phyloP scores from a whole-genome alignment of 2,797 vertebrate genomes.

The Chiloscyllium punctatum region DNA sequence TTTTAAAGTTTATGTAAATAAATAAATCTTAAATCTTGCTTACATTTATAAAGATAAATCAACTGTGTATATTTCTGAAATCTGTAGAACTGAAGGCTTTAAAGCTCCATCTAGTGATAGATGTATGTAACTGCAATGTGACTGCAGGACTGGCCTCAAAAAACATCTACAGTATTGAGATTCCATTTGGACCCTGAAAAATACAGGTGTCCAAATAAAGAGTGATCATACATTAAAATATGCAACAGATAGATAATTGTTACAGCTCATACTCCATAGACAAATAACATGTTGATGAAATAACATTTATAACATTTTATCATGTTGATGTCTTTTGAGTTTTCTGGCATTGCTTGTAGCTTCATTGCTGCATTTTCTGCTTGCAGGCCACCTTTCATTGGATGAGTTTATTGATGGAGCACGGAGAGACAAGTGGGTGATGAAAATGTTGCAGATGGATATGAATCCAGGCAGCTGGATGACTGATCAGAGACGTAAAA shows the following conservation, averaged over 20 bases:
- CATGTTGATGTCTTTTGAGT: not conserved
- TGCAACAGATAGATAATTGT: not conserved
- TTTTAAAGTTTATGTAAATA: not conserved
- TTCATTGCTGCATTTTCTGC: not conserved
- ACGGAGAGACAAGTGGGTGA: conserved; percentile 87
- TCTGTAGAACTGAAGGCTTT: not conserved
- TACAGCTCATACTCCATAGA: not conserved
- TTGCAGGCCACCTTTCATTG: conserved; percentile 80
- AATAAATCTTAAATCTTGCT: not conserved
- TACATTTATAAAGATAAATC: not conserved
- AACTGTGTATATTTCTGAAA: not conserved
- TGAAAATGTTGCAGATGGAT: conserved; percentile 96
- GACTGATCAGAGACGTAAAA: conserved; percentile 63
- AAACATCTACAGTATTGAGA: too few species aligned
- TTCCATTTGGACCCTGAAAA: not conserved
- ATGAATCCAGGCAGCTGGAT: conserved; percentile 82
- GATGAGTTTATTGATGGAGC: conserved; percentile 87
- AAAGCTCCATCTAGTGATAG: not conserved
- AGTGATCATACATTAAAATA: not conserved
- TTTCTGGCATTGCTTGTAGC: not conserved
- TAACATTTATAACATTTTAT: too few species aligned
- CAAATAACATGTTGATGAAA: not conserved
- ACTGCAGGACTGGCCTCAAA: not conserved
- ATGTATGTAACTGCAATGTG: not conserved
- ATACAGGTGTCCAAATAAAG: not conserved